A percentile compares a stretch with the other conserved stretches of the same genome.
phyloP scores from a whole-genome alignment of 2,797 vertebrate species.

The Ispidina lecontei region DNA sequence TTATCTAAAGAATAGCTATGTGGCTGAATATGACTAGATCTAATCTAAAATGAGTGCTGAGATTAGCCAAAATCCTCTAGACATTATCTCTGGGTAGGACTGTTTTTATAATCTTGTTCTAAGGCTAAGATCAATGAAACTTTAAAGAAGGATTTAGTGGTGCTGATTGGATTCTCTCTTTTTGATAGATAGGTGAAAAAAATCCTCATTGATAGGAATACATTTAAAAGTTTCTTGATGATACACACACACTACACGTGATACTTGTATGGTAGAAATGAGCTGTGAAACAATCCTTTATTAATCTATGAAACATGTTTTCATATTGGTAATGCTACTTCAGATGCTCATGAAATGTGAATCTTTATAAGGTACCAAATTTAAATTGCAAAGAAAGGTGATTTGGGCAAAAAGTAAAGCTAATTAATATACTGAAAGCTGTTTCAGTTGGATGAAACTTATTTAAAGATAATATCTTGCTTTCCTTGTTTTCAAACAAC shows the following conservation, averaged over 20 bases:
- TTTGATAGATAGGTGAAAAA: conserved; percentile 71
- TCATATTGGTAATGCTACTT: background rate
- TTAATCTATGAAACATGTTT: background rate
- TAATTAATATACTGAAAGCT: conserved; percentile 25
- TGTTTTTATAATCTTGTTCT: conserved; percentile 79
- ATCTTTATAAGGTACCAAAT: background rate
- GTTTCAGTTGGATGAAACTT: background rate
- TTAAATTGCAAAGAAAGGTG: conserved; percentile 27
- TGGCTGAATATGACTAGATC: conserved; percentile 74
- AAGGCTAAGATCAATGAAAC: conserved; percentile 83
- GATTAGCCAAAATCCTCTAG: conserved; percentile 79
- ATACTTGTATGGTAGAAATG: background rate
- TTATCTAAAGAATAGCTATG: conserved; percentile 63
- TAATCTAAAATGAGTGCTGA: conserved; percentile 82
- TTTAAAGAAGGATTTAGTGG: conserved; percentile 80
- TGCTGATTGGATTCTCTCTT: conserved; percentile 78
- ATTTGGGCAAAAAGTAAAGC: conserved; percentile 5
- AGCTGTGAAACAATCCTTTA: background rate
- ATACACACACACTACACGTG: background rate
- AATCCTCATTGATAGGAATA: conserved; percentile 40
- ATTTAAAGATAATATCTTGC: background rate
- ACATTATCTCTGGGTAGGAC: conserved; percentile 75
- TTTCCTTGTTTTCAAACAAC: background rate
- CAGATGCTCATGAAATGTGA: background rate
- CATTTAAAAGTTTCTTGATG: conserved; percentile 42